These are phyloP conservation scores for Scylla paramamosain DNA, from an alignment of 1,140 invertebrate species.

Conservation along the genomic window DNA sequence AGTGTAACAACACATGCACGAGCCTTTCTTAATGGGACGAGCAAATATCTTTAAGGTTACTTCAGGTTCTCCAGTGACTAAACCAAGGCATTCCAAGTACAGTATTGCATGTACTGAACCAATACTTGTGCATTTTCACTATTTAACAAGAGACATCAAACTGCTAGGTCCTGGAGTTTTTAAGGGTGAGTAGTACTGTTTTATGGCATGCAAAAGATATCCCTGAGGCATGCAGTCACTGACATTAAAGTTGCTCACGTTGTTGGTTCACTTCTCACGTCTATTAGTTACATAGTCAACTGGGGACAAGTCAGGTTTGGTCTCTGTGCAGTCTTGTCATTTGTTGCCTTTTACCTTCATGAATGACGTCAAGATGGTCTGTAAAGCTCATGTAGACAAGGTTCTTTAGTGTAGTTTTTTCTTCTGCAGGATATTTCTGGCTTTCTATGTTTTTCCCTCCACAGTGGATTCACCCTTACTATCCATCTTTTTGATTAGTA, in stretches of 20 bases:
- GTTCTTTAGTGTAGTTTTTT: neutral
- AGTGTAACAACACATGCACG: neutral
- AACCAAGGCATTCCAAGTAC: neutral
- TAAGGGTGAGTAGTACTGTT: neutral
- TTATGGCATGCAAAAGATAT: neutral
- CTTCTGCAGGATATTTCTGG: neutral
- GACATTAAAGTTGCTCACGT: neutral
- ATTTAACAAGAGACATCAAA: neutral
- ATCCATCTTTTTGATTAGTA: too few relatives aligned
- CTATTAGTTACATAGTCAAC: neutral
- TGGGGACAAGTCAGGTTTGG: neutral
- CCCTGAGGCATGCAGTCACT: neutral
- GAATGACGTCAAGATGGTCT: slow-evolving; percentile 6
- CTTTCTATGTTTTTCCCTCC: neutral
- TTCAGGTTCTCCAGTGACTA: neutral
- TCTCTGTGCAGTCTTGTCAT: slow-evolving; percentile 6
- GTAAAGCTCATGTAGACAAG: slow-evolving; percentile 14
- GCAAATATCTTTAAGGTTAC: neutral
- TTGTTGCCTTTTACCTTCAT: neutral
- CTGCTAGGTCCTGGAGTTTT: neutral
- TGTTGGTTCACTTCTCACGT: neutral
- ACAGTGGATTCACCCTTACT: neutral
- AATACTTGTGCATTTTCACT: neutral
- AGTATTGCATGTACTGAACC: neutral
- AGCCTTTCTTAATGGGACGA: neutral